Base-by-base conservation (phyloP, 2,888 invertebrate species). In the Melanargia galathea region DNA sequence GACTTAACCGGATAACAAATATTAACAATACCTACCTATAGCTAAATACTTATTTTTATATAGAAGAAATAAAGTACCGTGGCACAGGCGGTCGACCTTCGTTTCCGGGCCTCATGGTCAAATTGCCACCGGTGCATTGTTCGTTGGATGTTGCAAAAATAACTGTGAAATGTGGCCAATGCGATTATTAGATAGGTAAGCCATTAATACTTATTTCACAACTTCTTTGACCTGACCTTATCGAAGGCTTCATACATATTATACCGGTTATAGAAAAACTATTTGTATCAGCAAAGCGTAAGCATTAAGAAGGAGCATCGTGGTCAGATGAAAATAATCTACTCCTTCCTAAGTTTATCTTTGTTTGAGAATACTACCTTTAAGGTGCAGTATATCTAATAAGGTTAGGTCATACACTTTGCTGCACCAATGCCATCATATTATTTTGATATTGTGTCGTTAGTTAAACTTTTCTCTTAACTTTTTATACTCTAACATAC, bases 61-160 rank as follows among this genome's bases (percentile, higher is more conserved):
- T 20, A 30, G 26, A 46, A 57, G 45, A 33, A 57, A 20, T 45
- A 52, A 35, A 52, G 2, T 20, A 49, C 58, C 38, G 58, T 38
- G 46, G 48, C 24, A 46, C 40, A 48, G 46, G 45, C 58, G 22
- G 40, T 38, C 73, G 86, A 83, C 89, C 87, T 89, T 84, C 77
- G 79, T 54, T 43, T 80, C 78, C 73, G 73, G 71, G 67, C 75
- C 78, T 84, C 82, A 83, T 69, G 82, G 84, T 79, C 86, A 86
- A 81, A 83, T 82, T 76, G 77, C 75, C 75, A 75, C 77, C 71
- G 72, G 77, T 77, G 77, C 78, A 84, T 84, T 85, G 84, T 84
- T 76, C 75, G 68, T 51, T 68, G 70, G 68, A 68, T 73, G 70
- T 81, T 81, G 83, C 82, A 84, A 83, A 81, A 83, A 66, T 70